Evolutionary conservation across 2,797 vertebrate genomes (phyloP).

Genomic region (Neostethus bicornis): DNA sequence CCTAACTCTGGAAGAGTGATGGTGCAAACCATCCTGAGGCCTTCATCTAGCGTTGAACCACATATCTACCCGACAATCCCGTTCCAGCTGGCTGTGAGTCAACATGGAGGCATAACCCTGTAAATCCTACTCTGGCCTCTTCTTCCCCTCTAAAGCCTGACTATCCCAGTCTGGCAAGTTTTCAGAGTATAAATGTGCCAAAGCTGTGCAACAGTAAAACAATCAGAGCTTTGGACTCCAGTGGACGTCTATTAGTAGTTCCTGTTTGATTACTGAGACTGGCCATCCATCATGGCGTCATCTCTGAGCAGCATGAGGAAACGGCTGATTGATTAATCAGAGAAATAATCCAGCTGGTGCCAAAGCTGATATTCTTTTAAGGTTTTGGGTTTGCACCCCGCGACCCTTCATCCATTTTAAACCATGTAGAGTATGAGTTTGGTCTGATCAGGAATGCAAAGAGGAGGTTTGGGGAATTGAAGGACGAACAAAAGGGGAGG

Average conservation of each 20-base stretch:
- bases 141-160: background rate
- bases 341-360: background rate
- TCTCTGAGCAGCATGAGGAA: background rate
- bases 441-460: background rate
- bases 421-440: too few species aligned
- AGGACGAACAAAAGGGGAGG: background rate
- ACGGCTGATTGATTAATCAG: background rate
- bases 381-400: background rate
- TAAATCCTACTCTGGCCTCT: background rate
- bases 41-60: too few species aligned
- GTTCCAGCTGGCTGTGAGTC: constrained; percentile 13
- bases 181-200: background rate
- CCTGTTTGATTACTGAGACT: background rate
- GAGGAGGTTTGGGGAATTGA: background rate
- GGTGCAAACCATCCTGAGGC: too few species aligned
- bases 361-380: background rate
- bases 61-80: background rate
- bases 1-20: too few species aligned
- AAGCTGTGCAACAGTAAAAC: background rate
- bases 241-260: too few species aligned
- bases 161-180: background rate
- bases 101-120: constrained; percentile 2
- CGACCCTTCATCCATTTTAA: background rate
- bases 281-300: background rate
- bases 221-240: background rate